These are phyloP conservation scores for Passer montanus DNA, from an alignment of 2,113 vertebrate genomes.

Conservation along the genomic window DNA sequence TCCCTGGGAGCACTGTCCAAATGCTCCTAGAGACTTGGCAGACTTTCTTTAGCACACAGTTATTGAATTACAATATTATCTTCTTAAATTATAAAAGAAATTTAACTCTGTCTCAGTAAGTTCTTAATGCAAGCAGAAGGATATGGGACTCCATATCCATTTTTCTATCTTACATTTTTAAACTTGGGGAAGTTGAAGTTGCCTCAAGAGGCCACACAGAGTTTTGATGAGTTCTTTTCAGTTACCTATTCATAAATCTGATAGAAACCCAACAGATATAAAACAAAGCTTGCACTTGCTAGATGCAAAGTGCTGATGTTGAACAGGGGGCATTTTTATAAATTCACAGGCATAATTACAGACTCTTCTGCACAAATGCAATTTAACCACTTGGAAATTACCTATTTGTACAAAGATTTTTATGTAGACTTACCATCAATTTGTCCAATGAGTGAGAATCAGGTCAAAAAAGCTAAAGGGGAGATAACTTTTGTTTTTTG, in stretches of 20 bases:
- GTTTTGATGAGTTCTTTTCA: not conserved
- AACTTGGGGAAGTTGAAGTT: not conserved
- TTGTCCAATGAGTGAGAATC: not conserved
- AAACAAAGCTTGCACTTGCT: not conserved
- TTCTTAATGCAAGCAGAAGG: not conserved
- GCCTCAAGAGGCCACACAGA: not conserved
- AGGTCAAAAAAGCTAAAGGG: not conserved
- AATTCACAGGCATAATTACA: not conserved
- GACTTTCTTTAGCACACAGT: not conserved
- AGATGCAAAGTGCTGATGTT: not conserved
- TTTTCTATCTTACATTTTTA: not conserved
- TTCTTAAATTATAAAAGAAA: not conserved
- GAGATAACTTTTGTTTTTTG: not conserved
- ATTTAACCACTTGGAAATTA: not conserved
- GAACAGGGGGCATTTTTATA: not conserved
- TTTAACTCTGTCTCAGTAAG: not conserved
- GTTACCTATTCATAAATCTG: not conserved
- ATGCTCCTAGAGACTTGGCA: not conserved
- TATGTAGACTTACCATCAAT: not conserved
- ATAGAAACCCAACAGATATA: not conserved
- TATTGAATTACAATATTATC: not conserved
- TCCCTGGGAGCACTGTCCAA: fast-evolving
- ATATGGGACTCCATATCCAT: not conserved
- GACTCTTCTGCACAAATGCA: not conserved
- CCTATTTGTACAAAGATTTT: not conserved